These are phyloP conservation scores for Smittia aterrima DNA, from an alignment of 2,888 invertebrate genomes.

Conservation along the genomic window DNA sequence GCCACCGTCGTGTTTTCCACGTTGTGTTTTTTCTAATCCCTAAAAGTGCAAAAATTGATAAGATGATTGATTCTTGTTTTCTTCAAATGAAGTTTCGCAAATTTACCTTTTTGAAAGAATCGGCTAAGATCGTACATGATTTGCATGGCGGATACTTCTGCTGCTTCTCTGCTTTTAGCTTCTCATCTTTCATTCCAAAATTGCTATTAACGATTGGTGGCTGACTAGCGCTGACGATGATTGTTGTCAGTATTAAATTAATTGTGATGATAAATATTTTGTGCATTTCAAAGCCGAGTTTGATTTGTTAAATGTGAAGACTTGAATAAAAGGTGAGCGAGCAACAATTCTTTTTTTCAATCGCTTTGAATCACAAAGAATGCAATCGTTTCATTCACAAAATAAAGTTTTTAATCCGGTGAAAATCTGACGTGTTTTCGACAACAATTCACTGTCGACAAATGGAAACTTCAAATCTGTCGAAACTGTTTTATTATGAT, in stretches of 20 bases:
- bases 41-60: conserved; percentile 41
- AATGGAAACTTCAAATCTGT: too few relatives aligned
- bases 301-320: too few relatives aligned
- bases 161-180: conserved; percentile 36
- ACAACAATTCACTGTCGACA: too few relatives aligned
- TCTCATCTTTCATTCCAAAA: conserved; percentile 38
- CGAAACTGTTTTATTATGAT: too few relatives aligned
- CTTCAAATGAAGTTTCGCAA: conserved; percentile 36
- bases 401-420: too few relatives aligned
- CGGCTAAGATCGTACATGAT: conserved; percentile 69
- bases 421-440: too few relatives aligned
- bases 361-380: too few relatives aligned
- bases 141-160: conserved; percentile 65
- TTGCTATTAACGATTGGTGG: conserved; percentile 4
- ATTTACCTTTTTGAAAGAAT: conserved; percentile 66
- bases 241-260: conserved; percentile 25
- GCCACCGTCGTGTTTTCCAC: conserved; percentile 88
- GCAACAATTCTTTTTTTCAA: too few relatives aligned
- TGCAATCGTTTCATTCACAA: too few relatives aligned
- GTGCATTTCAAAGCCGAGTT: conserved; percentile 31
- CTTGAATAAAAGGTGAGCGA: too few relatives aligned
- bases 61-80: conserved; percentile 44
- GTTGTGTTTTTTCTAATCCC: conserved; percentile 78
- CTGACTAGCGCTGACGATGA: conserved; percentile 18
- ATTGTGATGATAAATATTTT: neutral